Percentiles rank a stretch among this genome's conserved stretches.
These are phyloP conservation scores for Thinocorus orbignyianus DNA, from an alignment of 2,113 vertebrate species.

Conservation along the genomic window DNA sequence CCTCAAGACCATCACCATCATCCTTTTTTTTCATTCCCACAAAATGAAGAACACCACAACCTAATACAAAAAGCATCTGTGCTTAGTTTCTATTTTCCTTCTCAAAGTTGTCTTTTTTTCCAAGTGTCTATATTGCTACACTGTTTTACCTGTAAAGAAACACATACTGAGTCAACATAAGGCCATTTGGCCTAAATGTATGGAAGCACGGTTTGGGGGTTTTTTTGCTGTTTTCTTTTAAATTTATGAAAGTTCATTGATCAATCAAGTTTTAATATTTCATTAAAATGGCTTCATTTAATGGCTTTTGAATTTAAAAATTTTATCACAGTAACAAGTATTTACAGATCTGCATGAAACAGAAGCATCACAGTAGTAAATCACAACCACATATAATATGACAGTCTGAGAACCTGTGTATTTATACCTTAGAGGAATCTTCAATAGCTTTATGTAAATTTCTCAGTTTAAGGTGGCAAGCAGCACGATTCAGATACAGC, in stretches of 20 bases:
- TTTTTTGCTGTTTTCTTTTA: not conserved
- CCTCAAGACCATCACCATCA: not conserved
- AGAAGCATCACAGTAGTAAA: not conserved
- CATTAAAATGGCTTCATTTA: not conserved
- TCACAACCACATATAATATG: not conserved
- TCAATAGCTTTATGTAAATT: conserved; percentile 93
- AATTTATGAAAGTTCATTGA: not conserved
- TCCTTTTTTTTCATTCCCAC: not conserved
- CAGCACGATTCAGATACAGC: conserved; percentile 90
- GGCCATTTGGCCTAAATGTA: not conserved
- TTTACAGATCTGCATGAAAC: not conserved
- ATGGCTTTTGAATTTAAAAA: not conserved
- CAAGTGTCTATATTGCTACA: not conserved
- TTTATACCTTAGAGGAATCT: conserved; percentile 88
- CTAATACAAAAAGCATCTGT: not conserved
- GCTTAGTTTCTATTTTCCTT: not conserved
- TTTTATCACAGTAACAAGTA: not conserved
- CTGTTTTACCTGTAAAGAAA: not conserved
- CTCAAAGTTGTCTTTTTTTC: not conserved
- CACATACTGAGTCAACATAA: not conserved
- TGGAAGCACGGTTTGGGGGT: not conserved
- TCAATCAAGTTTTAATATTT: not conserved
- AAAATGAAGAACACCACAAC: not conserved
- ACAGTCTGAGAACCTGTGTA: not conserved
- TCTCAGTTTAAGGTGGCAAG: conserved; percentile 90